These are phyloP conservation scores for Nomada lathburiana DNA, from an alignment of 2,888 invertebrate genomes.

Conservation along the genomic window DNA sequence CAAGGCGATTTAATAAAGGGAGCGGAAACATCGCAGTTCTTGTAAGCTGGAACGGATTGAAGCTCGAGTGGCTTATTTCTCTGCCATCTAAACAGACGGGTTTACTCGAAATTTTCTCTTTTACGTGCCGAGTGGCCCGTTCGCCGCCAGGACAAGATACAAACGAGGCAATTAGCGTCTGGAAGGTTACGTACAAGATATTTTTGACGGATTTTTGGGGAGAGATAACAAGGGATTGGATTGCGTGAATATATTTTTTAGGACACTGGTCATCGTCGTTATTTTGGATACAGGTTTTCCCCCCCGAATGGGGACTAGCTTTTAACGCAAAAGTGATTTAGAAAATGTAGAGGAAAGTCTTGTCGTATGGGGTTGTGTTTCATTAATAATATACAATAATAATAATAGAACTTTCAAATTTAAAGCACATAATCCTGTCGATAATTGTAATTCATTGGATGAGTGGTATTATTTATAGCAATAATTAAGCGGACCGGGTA, in stretches of 20 bases:
- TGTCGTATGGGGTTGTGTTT: too few relatives aligned
- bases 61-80: conserved; percentile 54
- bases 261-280: too few relatives aligned
- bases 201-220: conserved; percentile 15
- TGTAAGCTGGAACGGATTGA: conserved; percentile 56
- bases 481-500: too few relatives aligned
- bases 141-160: conserved; percentile 5
- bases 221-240: neutral
- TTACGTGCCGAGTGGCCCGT: neutral
- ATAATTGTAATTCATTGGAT: too few relatives aligned
- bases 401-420: too few relatives aligned
- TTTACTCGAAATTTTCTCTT: conserved; percentile 44
- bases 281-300: too few relatives aligned
- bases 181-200: conserved; percentile 2
- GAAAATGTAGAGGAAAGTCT: too few relatives aligned
- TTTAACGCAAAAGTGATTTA: too few relatives aligned
- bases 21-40: conserved; percentile 54
- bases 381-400: too few relatives aligned
- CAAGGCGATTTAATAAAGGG: conserved; percentile 57
- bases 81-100: conserved; percentile 31
- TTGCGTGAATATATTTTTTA: neutral
- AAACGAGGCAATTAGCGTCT: conserved; percentile 42
- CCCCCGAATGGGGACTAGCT: too few relatives aligned
- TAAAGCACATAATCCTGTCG: too few relatives aligned
- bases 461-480: too few relatives aligned